phyloP scores from a whole-genome alignment of 2,888 invertebrate genomes.

The Papilio gigon region DNA sequence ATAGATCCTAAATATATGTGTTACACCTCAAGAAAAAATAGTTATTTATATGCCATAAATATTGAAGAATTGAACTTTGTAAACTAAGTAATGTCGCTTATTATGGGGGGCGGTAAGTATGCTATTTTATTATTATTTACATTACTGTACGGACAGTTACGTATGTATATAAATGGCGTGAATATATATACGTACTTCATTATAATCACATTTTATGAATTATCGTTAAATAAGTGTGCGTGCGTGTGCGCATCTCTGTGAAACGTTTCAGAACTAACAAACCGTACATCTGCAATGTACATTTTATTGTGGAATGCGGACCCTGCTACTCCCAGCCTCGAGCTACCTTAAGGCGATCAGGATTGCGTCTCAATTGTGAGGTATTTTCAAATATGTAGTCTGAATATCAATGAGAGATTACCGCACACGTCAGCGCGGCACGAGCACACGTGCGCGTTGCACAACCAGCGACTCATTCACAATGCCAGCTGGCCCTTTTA shows the following conservation, averaged over 20 bases:
- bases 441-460: slow-evolving; percentile 49
- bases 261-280: background rate
- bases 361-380: slow-evolving; percentile 33
- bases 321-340: background rate
- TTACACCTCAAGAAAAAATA: background rate
- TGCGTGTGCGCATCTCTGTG: background rate
- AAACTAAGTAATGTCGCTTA: background rate
- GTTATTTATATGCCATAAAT: background rate
- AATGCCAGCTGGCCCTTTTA: slow-evolving; percentile 46
- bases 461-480: slow-evolving; percentile 47
- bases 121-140: too few relatives aligned
- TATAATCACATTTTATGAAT: too few relatives aligned
- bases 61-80: background rate
- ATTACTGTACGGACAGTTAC: too few relatives aligned
- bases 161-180: too few relatives aligned
- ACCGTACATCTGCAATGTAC: slow-evolving; percentile 1
- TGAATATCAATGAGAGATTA: slow-evolving; percentile 35
- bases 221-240: too few relatives aligned
- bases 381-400: slow-evolving; percentile 33
- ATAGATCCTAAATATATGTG: background rate
- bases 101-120: background rate
- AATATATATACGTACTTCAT: too few relatives aligned
- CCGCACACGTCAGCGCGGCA: slow-evolving; percentile 16
- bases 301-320: slow-evolving; percentile 22
- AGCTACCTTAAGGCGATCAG: slow-evolving; percentile 25